These are phyloP conservation scores for Pyralis farinalis DNA, from an alignment of 2,888 invertebrate genomes.

Conservation along the genomic window DNA sequence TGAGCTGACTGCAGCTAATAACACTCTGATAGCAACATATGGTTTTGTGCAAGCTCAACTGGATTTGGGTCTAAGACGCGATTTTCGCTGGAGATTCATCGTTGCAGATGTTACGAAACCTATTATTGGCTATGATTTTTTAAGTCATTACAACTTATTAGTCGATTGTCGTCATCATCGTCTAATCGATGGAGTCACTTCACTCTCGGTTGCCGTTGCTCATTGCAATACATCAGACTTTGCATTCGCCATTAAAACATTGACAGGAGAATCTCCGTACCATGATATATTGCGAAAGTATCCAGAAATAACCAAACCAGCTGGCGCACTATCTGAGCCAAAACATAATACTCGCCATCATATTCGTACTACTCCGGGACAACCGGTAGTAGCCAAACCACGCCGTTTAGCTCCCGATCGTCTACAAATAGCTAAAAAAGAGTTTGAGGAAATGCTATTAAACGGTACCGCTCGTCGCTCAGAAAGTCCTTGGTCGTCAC, in stretches of 20 bases:
- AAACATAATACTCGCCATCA: slow-evolving; percentile 5
- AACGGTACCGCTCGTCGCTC: slow-evolving; percentile 12
- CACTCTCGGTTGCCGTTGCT: slow-evolving; percentile 8
- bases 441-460: slow-evolving; percentile 14
- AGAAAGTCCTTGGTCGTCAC: slow-evolving; percentile 15
- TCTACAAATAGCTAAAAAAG: not conserved
- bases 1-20: slow-evolving; percentile 34
- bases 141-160: slow-evolving; percentile 30
- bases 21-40: slow-evolving; percentile 25
- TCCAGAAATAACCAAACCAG: slow-evolving; percentile 14
- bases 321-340: not conserved
- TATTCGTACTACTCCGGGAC: slow-evolving; percentile 10
- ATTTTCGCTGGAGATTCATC: slow-evolving; percentile 32
- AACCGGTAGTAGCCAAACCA: slow-evolving; percentile 14
- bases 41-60: slow-evolving; percentile 13
- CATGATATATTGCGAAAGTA: slow-evolving; percentile 12
- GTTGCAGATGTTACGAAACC: slow-evolving; percentile 35
- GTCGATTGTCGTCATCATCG: slow-evolving; percentile 29
- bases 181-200: slow-evolving; percentile 21
- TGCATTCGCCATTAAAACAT: not conserved
- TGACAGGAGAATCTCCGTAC: slow-evolving; percentile 10
- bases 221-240: not conserved
- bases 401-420: slow-evolving; percentile 15
- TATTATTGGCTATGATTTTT: slow-evolving; percentile 41
- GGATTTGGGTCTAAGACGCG: slow-evolving; percentile 15